Conservation (phyloP, 2,113 vertebrate species). For the Marmota monax region DNA sequence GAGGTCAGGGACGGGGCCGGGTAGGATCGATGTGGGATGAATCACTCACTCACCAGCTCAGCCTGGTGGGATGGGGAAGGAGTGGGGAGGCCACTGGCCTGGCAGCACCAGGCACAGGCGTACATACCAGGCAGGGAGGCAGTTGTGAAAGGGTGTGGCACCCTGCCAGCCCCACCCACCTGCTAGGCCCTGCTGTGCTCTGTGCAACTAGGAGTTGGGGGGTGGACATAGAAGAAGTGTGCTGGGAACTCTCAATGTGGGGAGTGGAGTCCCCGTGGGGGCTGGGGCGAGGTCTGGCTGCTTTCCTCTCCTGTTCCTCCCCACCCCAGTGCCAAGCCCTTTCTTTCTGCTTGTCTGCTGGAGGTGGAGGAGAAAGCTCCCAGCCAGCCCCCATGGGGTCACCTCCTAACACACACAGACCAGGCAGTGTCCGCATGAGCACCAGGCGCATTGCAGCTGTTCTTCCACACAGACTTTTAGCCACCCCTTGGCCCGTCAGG, state of each 20-base stretch:
- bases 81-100: background rate
- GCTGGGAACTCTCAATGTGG: background rate
- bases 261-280: rapidly evolving
- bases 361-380: background rate
- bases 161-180: background rate
- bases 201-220: background rate
- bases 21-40: constrained; percentile 17
- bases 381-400: too few species aligned
- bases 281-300: background rate
- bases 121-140: background rate
- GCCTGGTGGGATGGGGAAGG: background rate
- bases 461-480: background rate
- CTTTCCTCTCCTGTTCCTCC: background rate
- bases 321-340: background rate
- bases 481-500: too few species aligned
- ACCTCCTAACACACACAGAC: background rate
- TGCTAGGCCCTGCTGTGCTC: background rate
- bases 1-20: constrained; percentile 13
- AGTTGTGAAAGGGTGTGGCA: background rate
- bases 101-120: constrained; percentile 35
- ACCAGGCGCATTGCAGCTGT: background rate
- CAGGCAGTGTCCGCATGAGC: rapidly evolving
- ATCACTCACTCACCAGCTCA: background rate
- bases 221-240: background rate
- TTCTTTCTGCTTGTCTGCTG: background rate